These are phyloP conservation scores for Poeciliopsis paucimaculata DNA, from an alignment of 2,797 vertebrate genomes.

Conservation along the genomic window DNA sequence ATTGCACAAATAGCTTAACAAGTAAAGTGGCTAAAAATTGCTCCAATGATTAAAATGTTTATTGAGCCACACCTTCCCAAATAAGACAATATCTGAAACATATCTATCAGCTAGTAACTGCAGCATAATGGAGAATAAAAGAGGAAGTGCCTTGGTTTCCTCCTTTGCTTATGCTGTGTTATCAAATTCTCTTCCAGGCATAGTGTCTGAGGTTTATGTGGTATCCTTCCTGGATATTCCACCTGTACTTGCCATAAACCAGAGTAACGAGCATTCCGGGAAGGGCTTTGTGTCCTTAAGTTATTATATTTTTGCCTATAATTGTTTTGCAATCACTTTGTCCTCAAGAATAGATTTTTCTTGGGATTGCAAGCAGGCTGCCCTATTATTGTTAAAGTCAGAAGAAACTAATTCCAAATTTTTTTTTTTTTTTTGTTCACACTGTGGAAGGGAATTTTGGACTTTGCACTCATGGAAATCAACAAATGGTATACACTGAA, in stretches of 20 bases:
- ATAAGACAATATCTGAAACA: constrained; percentile 12
- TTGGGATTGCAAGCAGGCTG: constrained; percentile 27
- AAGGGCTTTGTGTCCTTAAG: constrained; percentile 37
- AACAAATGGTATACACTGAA: background rate
- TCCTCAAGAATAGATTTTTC: constrained; percentile 13
- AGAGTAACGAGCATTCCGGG: constrained; percentile 40
- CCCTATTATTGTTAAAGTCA: constrained; percentile 43
- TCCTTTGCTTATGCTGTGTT: constrained; percentile 39
- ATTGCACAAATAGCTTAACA: background rate
- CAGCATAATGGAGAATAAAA: constrained; percentile 67
- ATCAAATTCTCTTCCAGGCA: constrained; percentile 47
- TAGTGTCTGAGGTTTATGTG: constrained; percentile 25
- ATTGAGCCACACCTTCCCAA: constrained; percentile 11
- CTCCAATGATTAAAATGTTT: background rate
- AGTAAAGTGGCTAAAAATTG: background rate
- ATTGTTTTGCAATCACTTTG: constrained; percentile 15
- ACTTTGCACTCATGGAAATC: background rate
- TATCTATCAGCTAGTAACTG: constrained; percentile 49
- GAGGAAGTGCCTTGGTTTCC: constrained; percentile 71
- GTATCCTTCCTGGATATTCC: constrained; percentile 59
- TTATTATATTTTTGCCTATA: constrained; percentile 25
- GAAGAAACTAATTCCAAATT: background rate
- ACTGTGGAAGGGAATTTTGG: background rate
- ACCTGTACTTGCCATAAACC: constrained; percentile 54
- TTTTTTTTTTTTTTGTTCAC: background rate